phyloP scores from a whole-genome alignment of 2,113 vertebrate genomes.

The Drymodes brunneopygia region DNA sequence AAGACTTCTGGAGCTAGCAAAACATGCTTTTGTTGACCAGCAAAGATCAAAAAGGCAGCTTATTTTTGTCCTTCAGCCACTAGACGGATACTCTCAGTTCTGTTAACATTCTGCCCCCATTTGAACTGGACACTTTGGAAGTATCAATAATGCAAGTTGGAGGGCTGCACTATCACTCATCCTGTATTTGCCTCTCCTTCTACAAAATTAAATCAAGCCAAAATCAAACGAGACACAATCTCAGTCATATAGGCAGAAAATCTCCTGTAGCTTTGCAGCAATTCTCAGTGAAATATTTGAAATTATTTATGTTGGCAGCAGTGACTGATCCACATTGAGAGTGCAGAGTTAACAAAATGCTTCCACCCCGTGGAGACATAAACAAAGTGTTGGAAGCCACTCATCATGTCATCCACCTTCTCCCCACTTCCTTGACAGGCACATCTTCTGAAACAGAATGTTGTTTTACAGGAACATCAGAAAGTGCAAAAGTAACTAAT shows the following conservation, averaged over 20 bases:
- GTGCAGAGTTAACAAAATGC: constrained; percentile 50
- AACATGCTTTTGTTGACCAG: constrained; percentile 61
- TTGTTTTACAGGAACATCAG: constrained; percentile 35
- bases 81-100: constrained; percentile 48
- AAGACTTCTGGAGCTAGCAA: constrained; percentile 51
- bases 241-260: constrained; percentile 26
- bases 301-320: constrained; percentile 59
- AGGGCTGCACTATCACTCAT: constrained; percentile 48
- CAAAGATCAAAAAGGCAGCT: constrained; percentile 62
- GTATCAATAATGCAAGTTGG: constrained; percentile 66
- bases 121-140: constrained; percentile 59
- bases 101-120: constrained; percentile 59
- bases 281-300: constrained; percentile 49
- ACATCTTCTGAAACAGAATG: constrained; percentile 27
- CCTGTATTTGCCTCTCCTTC: constrained; percentile 22
- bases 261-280: constrained; percentile 28
- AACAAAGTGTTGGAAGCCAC: constrained; percentile 53
- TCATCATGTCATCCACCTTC: constrained; percentile 23
- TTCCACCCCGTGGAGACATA: constrained; percentile 17
- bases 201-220: constrained; percentile 51
- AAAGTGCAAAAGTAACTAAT: constrained; percentile 56
- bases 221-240: constrained; percentile 50
- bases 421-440: constrained; percentile 18
- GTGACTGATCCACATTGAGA: constrained; percentile 40
- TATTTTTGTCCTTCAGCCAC: constrained; percentile 63